Evolutionary conservation across 2,113 vertebrate genomes (phyloP).

Genomic region (Leptosomus discolor): DNA sequence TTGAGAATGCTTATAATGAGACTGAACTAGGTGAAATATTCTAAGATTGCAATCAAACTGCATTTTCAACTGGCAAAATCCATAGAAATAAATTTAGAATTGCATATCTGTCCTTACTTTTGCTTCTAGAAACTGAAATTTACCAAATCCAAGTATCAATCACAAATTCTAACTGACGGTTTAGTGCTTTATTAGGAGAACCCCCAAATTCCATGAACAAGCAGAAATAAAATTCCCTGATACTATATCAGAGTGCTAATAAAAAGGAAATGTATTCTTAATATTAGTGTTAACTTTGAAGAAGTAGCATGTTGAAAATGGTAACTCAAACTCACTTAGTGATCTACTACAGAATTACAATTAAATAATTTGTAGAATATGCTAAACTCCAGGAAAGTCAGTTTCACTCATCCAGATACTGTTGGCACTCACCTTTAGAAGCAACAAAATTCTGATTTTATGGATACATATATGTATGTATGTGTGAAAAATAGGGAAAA

Average conservation of each 20-base stretch:
- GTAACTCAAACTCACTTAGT: not conserved
- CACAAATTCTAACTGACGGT: not conserved
- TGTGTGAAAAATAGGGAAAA: not conserved
- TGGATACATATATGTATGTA: not conserved
- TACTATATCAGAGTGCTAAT: not conserved
- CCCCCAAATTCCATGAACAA: not conserved
- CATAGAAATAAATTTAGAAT: not conserved
- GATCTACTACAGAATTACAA: not conserved
- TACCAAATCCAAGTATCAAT: not conserved
- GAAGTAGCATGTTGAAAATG: not conserved
- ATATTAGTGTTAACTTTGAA: not conserved
- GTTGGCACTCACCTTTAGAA: not conserved
- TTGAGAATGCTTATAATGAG: not conserved
- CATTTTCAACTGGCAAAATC: not conserved
- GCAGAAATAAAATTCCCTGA: not conserved
- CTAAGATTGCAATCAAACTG: not conserved
- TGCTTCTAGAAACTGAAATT: not conserved
- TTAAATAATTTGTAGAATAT: not conserved
- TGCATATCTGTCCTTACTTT: not conserved
- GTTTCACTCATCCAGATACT: not conserved
- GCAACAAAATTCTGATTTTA: not conserved
- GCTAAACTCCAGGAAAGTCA: not conserved
- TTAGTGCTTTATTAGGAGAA: not conserved
- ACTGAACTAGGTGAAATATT: not conserved
- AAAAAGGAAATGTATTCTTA: not conserved